Conservation (phyloP, 2,797 vertebrate species). For the Percopsis omiscomaycus region DNA sequence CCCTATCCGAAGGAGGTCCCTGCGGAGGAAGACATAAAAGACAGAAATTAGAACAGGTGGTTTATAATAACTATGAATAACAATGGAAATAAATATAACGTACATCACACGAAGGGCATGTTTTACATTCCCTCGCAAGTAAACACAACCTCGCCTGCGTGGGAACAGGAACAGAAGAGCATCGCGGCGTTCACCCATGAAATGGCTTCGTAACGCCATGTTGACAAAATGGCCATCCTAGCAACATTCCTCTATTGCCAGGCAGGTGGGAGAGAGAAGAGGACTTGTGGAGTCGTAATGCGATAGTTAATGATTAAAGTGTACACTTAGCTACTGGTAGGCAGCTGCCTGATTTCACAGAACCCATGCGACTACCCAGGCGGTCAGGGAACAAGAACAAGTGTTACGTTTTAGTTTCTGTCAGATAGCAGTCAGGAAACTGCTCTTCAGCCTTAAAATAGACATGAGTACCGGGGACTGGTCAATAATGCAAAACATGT, state of each 20-base stretch:
- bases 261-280: conserved; percentile 50
- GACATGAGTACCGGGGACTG: conserved; percentile 4
- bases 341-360: conserved; percentile 51
- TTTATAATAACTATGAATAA: conserved; percentile 22
- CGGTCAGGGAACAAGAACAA: conserved; percentile 4
- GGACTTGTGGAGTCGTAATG: conserved; percentile 38
- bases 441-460: conserved; percentile 15
- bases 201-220: conserved; percentile 45
- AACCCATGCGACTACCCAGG: conserved; percentile 4
- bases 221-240: conserved; percentile 52
- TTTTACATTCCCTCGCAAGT: conserved; percentile 30
- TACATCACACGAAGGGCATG: conserved; percentile 28
- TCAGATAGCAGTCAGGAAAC: conserved; percentile 5
- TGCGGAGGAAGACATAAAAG: conserved; percentile 55
- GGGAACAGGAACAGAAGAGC: conserved; percentile 22
- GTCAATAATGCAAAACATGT: not conserved
- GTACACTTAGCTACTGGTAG: conserved; percentile 51
- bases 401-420: not conserved
- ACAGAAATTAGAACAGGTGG: conserved; percentile 51
- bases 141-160: conserved; percentile 24
- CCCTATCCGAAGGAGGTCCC: conserved; percentile 95
- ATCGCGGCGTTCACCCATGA: conserved; percentile 38
- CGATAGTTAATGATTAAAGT: conserved; percentile 67
- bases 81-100: conserved; percentile 31
- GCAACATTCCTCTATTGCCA: conserved; percentile 43